phyloP scores from a whole-genome alignment of 2,113 vertebrate species.

The Barnardius zonarius region DNA sequence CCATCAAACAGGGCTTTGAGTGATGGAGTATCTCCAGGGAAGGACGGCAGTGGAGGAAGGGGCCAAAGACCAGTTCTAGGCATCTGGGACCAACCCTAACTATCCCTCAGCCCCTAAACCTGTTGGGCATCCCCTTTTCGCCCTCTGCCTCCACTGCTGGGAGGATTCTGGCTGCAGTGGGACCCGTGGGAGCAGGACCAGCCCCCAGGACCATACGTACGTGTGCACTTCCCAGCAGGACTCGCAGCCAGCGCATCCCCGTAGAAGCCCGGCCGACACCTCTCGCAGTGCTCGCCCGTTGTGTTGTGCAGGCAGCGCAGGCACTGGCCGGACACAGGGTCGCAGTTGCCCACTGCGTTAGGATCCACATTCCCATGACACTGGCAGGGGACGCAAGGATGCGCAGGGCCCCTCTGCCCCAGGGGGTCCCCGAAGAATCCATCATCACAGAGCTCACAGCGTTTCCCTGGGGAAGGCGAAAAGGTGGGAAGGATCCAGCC shows the following conservation, averaged over 20 bases:
- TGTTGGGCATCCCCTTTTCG: neutral
- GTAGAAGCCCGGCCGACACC: conserved; percentile 82
- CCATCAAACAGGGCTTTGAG: neutral
- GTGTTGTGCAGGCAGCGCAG: conserved; percentile 88
- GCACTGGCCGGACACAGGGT: conserved; percentile 82
- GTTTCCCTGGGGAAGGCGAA: conserved; percentile 71
- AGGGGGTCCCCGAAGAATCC: conserved; percentile 89
- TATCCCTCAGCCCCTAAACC: neutral
- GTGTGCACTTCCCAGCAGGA: conserved; percentile 71
- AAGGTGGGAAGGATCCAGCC: neutral
- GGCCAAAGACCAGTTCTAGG: neutral
- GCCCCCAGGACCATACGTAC: conserved; percentile 64
- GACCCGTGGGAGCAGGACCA: neutral
- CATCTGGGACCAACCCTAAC: neutral
- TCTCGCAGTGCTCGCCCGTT: conserved; percentile 77
- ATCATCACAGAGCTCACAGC: conserved; percentile 89
- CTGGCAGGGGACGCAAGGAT: conserved; percentile 79
- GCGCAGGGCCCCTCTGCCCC: conserved; percentile 73
- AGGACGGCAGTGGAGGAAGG: neutral
- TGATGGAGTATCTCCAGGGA: neutral
- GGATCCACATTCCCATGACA: conserved; percentile 86
- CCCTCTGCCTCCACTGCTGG: neutral
- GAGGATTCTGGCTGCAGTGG: neutral
- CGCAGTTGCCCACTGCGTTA: conserved; percentile 87
- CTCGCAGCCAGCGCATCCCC: conserved; percentile 73